Base-by-base conservation (phyloP, 1,140 invertebrate genomes). In the Eumaeus atala region DNA sequence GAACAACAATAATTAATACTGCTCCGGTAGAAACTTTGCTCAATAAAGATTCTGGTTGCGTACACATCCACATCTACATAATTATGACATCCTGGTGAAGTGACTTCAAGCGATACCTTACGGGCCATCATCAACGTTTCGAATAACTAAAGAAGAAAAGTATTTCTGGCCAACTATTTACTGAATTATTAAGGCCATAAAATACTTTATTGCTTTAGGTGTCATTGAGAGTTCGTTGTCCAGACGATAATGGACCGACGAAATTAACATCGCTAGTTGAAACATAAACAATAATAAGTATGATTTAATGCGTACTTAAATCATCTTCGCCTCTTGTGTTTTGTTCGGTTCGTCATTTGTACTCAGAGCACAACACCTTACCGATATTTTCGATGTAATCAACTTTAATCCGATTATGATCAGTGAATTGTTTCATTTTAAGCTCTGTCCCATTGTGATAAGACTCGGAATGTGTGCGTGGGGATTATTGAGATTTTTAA, bases 321-420 rank as follows among this genome's bases (percentile, higher is more conserved):
- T 44, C 40, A 44, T 44, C 40, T 44, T 44, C 16, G n/a, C n/a
- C n/a, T 8, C 40, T 44, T 9, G 12, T 44, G 40, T 44, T 40
- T 40, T 40, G 14, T 40, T 14, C 12, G 14, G 14, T 16, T 44
- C 40, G 14, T 44, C 40, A 16, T 44, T 44, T 44, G 17, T 40
- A 40, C 38, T 44, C 40, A 14, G n/a, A 14, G 16, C 40, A 44
- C 40, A 44, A 18, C 12, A 40, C 40, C 40, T 44, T 44, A 12
- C 40, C 9, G 40, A 44, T 56, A 55, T 58, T 54, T 48, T 57
- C 47, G 48, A 61, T 37, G 56, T 56, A 56, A 60, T 62, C 56
- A 54, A 51, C 55, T 51, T 48, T 61, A 62, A 66, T 62, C 64
- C 44, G 58, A 66, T 61, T 55, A 62, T 18, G 44, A n/a, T 37